Percentiles rank a stretch among this genome's conserved stretches.
Conservation (phyloP, 2,113 vertebrate species). For the Lepisosteus oculatus region DNA sequence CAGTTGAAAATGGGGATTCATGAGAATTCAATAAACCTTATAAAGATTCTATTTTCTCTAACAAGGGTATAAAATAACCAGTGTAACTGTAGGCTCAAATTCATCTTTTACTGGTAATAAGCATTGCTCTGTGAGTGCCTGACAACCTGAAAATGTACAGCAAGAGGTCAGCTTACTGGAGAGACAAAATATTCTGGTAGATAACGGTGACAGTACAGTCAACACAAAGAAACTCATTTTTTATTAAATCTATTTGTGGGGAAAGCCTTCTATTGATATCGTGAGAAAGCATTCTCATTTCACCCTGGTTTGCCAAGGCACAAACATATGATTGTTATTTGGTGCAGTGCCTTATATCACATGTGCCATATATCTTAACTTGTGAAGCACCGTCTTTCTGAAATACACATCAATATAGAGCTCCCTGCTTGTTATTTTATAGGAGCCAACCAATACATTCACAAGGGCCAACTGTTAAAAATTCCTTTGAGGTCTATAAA, state of each 20-base stretch:
- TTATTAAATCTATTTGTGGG: constrained; percentile 7
- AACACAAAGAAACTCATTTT: constrained; percentile 26
- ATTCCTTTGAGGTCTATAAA: constrained; percentile 11
- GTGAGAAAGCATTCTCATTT: constrained; percentile 53
- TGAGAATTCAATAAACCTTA: constrained; percentile 45
- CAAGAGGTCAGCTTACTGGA: constrained; percentile 41
- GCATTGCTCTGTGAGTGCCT: constrained; percentile 48
- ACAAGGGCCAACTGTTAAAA: background rate
- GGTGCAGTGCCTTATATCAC: constrained; percentile 57
- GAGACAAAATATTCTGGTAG: constrained; percentile 47
- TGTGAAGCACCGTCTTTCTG: background rate
- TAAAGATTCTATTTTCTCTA: constrained; percentile 27
- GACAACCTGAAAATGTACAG: constrained; percentile 48
- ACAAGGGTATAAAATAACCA: constrained; percentile 39
- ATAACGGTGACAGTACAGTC: constrained; percentile 36
- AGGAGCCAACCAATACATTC: background rate
- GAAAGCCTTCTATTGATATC: constrained; percentile 51
- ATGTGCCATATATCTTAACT: constrained; percentile 49
- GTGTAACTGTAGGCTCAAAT: constrained; percentile 40
- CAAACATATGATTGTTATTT: constrained; percentile 70
- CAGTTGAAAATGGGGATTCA: background rate
- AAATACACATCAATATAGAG: background rate
- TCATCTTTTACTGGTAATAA: constrained; percentile 57
- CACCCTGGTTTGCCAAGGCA: constrained; percentile 53
- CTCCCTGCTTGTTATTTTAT: constrained; percentile 2